Base-by-base conservation (phyloP, 64 coral and sea anemone genomes). In the Acropora yongei region DNA sequence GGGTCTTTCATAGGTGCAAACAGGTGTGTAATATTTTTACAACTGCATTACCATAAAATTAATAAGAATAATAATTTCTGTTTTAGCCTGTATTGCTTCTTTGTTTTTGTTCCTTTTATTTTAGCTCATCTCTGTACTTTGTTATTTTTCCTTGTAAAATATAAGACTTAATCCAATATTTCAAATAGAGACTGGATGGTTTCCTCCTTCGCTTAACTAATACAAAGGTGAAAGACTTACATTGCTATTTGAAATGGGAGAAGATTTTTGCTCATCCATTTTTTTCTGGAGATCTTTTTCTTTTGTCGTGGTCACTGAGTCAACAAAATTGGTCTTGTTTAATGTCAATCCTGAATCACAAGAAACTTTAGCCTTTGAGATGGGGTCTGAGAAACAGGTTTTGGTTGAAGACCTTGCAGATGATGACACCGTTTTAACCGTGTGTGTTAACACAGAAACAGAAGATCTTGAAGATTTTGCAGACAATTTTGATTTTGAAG, bases 251-350 rank as follows among this genome's bases (percentile, higher is more conserved):
- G 82, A 68, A 19, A 45, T 6, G 30, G 30, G 30, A 3, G 43
- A 48, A 6, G 43, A 69, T 8, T 71, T 84, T 45, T 48, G 82
- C 12, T 84, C 82, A 47, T 71, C 82, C 46, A 65, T 46, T 65
- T 84, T 84, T 49, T 68, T 84, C 42, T 67, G 81, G 44, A 41
- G 8, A 43, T 61, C 81, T 68, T 41, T 19, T 49, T 16, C 8
- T 49, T 84, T 84, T 47, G 65, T 41, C 63, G 47, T 84, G 12
- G 63, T 47, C 14, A 57, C 12, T 18, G 41, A 83, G 14, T 83
- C 58, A 46, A 45, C 13, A 6, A 17, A 14, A 45, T 55, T 17
- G 41, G 80, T 18, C 79, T 82, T 82, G 30, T 30, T 43, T 82
- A 57, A 16, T 41, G 79, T 13, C 14, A 17, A 20, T 44, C 74